Percentiles rank a stretch among this genome's conserved stretches.
These are phyloP conservation scores for Geotrupes spiniger DNA, from an alignment of 2,888 invertebrate species.

Conservation along the genomic window DNA sequence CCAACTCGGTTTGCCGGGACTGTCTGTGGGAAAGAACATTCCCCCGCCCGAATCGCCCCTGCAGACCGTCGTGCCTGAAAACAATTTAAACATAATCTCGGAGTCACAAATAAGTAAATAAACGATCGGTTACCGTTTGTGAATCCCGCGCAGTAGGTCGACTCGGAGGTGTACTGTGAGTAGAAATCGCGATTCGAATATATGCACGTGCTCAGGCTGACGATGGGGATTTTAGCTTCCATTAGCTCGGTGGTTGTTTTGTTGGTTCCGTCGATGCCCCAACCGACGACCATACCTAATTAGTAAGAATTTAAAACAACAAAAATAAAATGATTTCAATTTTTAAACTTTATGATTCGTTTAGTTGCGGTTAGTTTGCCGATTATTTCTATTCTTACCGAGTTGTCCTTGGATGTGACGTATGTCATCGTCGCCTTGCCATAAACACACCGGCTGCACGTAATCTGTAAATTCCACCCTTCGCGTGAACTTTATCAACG, in stretches of 20 bases:
- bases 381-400: constrained; percentile 10
- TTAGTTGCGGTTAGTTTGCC: no score
- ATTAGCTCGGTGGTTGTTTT: constrained; percentile 57
- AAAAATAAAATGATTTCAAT: no score
- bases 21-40: constrained; percentile 49
- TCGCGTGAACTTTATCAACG: constrained; percentile 54
- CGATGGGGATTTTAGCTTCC: constrained; percentile 60
- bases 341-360: no score
- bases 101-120: no score
- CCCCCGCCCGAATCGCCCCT: constrained; percentile 54
- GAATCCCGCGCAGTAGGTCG: constrained; percentile 54
- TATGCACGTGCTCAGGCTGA: constrained; percentile 59
- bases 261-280: constrained; percentile 59
- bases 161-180: constrained; percentile 57
- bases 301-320: constrained; percentile 22
- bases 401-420: constrained; percentile 10
- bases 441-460: constrained; percentile 60
- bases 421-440: constrained; percentile 42
- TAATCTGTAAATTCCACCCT: constrained; percentile 51
- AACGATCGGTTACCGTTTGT: constrained; percentile 43
- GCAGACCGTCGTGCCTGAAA: constrained; percentile 43
- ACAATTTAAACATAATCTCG: no score
- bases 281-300: constrained; percentile 48
- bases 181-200: constrained; percentile 61
- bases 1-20: constrained; percentile 46